phyloP scores from a whole-genome alignment of 2,888 invertebrate genomes.

The Oxystoma pomonae region DNA sequence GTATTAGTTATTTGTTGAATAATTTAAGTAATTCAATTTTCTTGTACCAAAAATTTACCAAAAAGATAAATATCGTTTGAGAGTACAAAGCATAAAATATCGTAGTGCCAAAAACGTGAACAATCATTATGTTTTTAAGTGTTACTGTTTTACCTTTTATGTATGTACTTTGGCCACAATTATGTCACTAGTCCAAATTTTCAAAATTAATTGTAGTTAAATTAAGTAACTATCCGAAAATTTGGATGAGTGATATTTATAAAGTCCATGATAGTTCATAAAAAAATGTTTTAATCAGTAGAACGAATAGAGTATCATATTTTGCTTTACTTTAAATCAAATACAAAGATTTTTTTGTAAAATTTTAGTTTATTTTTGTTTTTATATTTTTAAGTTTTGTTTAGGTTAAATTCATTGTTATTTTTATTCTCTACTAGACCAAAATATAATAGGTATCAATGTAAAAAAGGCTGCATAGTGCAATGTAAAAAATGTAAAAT shows the following conservation, averaged over 20 bases:
- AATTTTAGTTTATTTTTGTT: neutral
- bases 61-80: neutral
- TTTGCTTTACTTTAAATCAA: no score
- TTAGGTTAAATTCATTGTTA: neutral
- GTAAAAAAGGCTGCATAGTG: constrained; percentile 43
- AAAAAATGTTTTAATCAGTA: no score
- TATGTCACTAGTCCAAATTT: no score
- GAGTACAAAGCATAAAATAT: neutral
- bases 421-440: neutral
- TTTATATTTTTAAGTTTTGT: neutral
- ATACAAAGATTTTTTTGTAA: neutral
- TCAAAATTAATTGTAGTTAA: no score
- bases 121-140: neutral
- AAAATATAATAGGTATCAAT: neutral
- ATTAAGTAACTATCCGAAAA: no score
- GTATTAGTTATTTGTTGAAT: no score
- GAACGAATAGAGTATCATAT: no score
- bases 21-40: no score
- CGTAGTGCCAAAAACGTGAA: neutral
- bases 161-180: no score
- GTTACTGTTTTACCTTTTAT: neutral
- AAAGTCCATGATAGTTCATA: no score
- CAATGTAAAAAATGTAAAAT: constrained; percentile 38
- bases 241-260: no score
- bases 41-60: neutral